Evolutionary conservation across 2,888 invertebrate genomes (phyloP).

Genomic region (Drosophila lutescens): DNA sequence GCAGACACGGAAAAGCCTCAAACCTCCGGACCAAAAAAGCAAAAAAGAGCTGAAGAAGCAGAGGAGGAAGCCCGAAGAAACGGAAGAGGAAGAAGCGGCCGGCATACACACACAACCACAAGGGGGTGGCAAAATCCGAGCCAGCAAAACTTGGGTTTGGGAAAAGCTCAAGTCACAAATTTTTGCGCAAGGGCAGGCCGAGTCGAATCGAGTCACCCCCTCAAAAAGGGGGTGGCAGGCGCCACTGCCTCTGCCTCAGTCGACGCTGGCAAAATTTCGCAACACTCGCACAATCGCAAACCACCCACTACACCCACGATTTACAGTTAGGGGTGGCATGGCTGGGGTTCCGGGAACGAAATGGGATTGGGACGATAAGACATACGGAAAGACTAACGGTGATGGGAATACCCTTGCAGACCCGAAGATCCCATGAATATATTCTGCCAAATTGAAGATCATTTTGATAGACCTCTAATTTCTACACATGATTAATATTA

Average conservation of each 20-base stretch:
- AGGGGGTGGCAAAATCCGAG: slow-evolving; percentile 15
- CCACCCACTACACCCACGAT: slow-evolving; percentile 30
- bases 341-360: slow-evolving; percentile 24
- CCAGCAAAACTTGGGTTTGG: slow-evolving; percentile 1
- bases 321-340: slow-evolving; percentile 70
- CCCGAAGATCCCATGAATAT: background rate
- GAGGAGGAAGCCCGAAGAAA: slow-evolving; percentile 42
- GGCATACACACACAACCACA: slow-evolving; percentile 69
- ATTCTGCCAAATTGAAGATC: background rate
- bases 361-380: slow-evolving; percentile 23
- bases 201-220: slow-evolving; percentile 8
- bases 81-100: slow-evolving; percentile 59
- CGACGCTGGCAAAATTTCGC: slow-evolving; percentile 63
- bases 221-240: slow-evolving; percentile 44
- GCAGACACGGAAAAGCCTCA: slow-evolving; percentile 79
- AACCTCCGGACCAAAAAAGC: slow-evolving; percentile 50
- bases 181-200: slow-evolving; percentile 77
- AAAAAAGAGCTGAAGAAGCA: slow-evolving; percentile 22
- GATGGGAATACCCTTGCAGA: slow-evolving; percentile 19
- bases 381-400: slow-evolving; percentile 1
- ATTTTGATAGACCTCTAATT: too few species aligned
- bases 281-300: slow-evolving; percentile 65
- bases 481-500: too few species aligned
- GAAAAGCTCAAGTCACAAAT: slow-evolving; percentile 75
- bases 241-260: slow-evolving; percentile 20